Percentiles rank a stretch among this genome's conserved stretches.
These are phyloP conservation scores for Sisor rabdophorus DNA, from an alignment of 2,113 vertebrate genomes.

Conservation along the genomic window DNA sequence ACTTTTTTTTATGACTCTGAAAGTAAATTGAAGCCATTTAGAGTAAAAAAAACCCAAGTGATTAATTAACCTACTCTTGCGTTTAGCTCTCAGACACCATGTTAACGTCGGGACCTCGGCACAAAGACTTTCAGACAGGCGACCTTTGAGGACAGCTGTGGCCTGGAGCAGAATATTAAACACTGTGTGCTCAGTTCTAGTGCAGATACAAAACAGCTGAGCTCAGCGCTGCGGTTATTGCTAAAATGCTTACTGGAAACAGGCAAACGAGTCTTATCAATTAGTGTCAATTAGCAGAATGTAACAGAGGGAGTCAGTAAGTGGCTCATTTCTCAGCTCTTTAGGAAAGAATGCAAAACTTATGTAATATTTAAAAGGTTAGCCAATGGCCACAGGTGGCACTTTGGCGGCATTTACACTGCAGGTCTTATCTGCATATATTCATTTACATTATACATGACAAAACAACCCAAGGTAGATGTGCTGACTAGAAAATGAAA, in stretches of 20 bases:
- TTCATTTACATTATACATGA: too few species aligned
- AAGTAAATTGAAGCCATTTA: not conserved
- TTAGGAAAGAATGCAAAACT: conserved; percentile 14
- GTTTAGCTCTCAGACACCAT: conserved; percentile 38
- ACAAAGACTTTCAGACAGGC: conserved; percentile 54
- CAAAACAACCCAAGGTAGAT: too few species aligned
- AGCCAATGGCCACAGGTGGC: not conserved
- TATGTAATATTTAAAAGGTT: not conserved
- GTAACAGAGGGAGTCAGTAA: conserved; percentile 3
- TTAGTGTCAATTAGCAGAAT: conserved; percentile 8
- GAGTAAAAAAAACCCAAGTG: conserved; percentile 10
- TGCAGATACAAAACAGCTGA: conserved; percentile 40
- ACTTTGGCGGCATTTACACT: not conserved
- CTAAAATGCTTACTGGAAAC: conserved; percentile 23
- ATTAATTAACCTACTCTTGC: conserved; percentile 45
- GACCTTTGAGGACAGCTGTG: conserved; percentile 41
- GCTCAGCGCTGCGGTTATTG: conserved; percentile 40
- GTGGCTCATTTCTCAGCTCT: not conserved
- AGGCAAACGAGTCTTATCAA: conserved; percentile 21
- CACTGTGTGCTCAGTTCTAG: conserved; percentile 25
- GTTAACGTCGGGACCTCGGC: conserved; percentile 46
- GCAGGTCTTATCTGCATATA: too few species aligned
- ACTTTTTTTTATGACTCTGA: not conserved
- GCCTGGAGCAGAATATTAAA: conserved; percentile 49
- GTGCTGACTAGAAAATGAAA: too few species aligned